Evolutionary conservation across 2,888 invertebrate species (phyloP), one percentile per base, ranked within the genome.

Genomic region (Papilio demoleus): DNA sequence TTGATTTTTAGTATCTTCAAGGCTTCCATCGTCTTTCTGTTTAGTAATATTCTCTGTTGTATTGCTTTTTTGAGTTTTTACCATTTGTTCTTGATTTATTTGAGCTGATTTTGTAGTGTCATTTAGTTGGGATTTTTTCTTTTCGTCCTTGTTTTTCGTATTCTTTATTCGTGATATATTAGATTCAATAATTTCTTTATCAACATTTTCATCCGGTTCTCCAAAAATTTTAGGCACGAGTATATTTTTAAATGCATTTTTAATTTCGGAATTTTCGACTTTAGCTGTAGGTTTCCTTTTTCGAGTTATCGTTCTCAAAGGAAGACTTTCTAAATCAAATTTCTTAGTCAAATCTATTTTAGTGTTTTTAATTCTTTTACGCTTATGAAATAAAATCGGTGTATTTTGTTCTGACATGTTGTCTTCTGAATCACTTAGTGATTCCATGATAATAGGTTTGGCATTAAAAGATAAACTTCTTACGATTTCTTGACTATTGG

Each of bases 401-500:
- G 86, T 85, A 12, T 70, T 73, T 59, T 79, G 76, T 24, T 86
- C 83, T 72, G 85, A 81, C 0, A 82, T 78, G 71, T 80, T 76
- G 14, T 79, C 77, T 75, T 90, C 90, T 6, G 89, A 88, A 42
- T 88, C 89, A 76, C 87, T 88, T 0, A 86, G 87, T 8, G 83
- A 81, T 70, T 86, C 86, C 12, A 80, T 80, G 2, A 78, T 74
- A 2, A 61, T 12, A 17, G 72, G 62, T 72, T 75, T 82, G 3
- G 72, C 56, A 53, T 71, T 73, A 9, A 76, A 68, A 22, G 81
- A 75, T 4, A 87, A 78, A 73, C 76, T 81, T 9, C 77, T 82
- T 77, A 87, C 87, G 58, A 90, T 92, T 81, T 92, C 89, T 78
- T 90, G 88, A 70, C 89, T 92, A 62, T 83, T 80, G 1, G 90